Evolutionary conservation across 1,140 invertebrate species (phyloP).

Genomic region (Pygmarrhopalites habei): DNA sequence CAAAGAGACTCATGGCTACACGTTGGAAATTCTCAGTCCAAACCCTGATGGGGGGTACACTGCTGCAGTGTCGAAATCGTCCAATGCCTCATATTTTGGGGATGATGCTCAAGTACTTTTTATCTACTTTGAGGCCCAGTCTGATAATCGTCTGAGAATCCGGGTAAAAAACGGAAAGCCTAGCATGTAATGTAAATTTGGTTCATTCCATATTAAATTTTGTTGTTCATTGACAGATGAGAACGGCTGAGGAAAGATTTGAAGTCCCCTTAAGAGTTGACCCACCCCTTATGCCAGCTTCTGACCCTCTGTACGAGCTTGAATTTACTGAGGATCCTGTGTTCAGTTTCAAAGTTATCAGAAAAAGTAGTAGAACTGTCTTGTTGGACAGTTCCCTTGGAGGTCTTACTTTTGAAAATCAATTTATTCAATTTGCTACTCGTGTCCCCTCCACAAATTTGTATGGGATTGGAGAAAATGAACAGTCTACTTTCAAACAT

Average conservation of each 20-base stretch:
- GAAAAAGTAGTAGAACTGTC: constrained; percentile 2
- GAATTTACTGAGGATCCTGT: constrained; percentile 18
- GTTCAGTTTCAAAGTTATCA: constrained; percentile 27
- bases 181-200: not conserved
- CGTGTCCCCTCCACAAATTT: constrained; percentile 46
- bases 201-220: not conserved
- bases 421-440: constrained; percentile 50
- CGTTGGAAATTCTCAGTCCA: not conserved
- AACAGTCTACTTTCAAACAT: constrained; percentile 40
- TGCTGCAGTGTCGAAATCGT: not conserved
- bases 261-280: constrained; percentile 30
- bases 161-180: not conserved
- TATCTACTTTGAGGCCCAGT: constrained; percentile 12
- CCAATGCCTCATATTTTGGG: constrained; percentile 2
- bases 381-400: constrained; percentile 47
- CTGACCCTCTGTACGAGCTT: constrained; percentile 18
- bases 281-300: not conserved
- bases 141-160: constrained; percentile 17
- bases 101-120: not conserved
- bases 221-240: too few species aligned
- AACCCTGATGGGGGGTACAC: not conserved
- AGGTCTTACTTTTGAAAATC: constrained; percentile 51
- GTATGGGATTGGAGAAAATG: constrained; percentile 51
- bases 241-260: not conserved
- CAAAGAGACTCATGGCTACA: constrained; percentile 35